These are phyloP conservation scores for Leptocoma aspasia DNA, from an alignment of 2,113 vertebrate species.

Conservation along the genomic window DNA sequence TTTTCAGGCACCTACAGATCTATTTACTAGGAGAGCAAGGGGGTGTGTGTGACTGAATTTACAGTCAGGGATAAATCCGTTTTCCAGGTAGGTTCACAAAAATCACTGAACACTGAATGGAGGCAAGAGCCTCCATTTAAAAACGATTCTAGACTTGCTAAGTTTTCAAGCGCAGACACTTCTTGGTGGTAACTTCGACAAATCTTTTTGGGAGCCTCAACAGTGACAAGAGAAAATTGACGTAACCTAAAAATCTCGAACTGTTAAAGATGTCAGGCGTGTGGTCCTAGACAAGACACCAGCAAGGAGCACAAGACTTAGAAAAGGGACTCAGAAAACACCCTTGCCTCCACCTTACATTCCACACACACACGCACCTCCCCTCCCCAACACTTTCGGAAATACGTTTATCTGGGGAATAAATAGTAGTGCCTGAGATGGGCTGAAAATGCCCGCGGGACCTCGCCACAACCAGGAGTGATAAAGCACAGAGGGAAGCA, in stretches of 20 bases:
- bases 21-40: fast-evolving
- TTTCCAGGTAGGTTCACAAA: fast-evolving
- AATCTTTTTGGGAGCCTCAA: fast-evolving
- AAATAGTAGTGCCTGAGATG: fast-evolving
- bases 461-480: fast-evolving
- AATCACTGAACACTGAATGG: fast-evolving
- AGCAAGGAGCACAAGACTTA: fast-evolving
- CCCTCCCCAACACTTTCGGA: fast-evolving
- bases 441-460: fast-evolving
- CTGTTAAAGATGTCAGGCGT: fast-evolving
- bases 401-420: fast-evolving
- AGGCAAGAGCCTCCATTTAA: fast-evolving
- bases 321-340: fast-evolving
- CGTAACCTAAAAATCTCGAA: fast-evolving
- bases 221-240: fast-evolving
- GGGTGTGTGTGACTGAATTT: fast-evolving
- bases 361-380: too few species aligned
- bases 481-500: fast-evolving
- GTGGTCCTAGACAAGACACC: fast-evolving
- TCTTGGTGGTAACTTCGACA: fast-evolving
- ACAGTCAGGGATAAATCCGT: fast-evolving
- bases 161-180: not conserved
- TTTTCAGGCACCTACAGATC: not conserved
- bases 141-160: fast-evolving
- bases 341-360: fast-evolving